phyloP scores from a whole-genome alignment of 2,888 invertebrate species.

The Hydrotaea diabolus region DNA sequence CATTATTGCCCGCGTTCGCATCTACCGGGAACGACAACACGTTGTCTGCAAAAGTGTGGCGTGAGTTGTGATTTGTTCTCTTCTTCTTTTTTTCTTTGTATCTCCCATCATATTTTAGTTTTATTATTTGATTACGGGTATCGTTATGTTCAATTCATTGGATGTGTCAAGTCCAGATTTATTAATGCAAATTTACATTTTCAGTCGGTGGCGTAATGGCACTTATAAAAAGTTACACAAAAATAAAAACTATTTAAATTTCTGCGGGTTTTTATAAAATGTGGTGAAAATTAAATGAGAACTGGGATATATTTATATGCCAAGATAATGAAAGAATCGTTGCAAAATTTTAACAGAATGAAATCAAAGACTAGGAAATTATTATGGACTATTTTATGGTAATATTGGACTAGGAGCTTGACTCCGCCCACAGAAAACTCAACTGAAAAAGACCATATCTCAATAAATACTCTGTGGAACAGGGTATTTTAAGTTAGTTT shows the following conservation, averaged over 20 bases:
- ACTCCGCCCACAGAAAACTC: too few species aligned
- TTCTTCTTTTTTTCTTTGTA: background rate
- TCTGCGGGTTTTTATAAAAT: too few species aligned
- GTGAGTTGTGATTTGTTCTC: background rate
- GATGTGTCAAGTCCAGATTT: slow-evolving; percentile 32
- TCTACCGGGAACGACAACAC: background rate
- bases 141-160: background rate
- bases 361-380: too few species aligned
- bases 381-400: too few species aligned
- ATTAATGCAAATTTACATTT: slow-evolving; percentile 24
- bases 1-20: background rate
- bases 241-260: background rate
- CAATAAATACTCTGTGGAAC: too few species aligned
- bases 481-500: too few species aligned
- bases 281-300: too few species aligned
- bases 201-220: background rate
- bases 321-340: too few species aligned
- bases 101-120: background rate
- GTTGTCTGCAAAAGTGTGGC: slow-evolving; percentile 3
- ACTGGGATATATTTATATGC: too few species aligned
- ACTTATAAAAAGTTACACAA: background rate
- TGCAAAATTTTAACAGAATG: too few species aligned
- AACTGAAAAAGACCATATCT: too few species aligned
- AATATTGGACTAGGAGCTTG: too few species aligned
- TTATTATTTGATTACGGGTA: slow-evolving; percentile 18